These are phyloP conservation scores for Lithophane semibrunnea DNA, from an alignment of 2,888 invertebrate genomes.

Conservation along the genomic window DNA sequence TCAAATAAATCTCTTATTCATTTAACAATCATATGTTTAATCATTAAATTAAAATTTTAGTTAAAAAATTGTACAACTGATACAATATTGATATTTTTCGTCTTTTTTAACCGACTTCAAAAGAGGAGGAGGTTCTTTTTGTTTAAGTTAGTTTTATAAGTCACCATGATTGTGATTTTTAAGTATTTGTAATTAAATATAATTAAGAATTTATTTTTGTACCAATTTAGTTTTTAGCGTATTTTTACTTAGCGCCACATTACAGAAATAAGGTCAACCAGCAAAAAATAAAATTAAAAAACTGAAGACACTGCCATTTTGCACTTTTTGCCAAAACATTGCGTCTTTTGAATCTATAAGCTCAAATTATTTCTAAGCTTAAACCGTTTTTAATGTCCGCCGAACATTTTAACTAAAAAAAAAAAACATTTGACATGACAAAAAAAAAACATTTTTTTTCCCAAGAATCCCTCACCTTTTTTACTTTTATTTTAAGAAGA, in stretches of 20 bases:
- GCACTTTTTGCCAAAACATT: conserved; percentile 76
- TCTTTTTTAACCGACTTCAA: conserved; percentile 40
- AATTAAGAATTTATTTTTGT: conserved; percentile 86
- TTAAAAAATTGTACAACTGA: conserved; percentile 52
- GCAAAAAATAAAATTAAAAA: conserved; percentile 50
- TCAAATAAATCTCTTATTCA: conserved; percentile 28
- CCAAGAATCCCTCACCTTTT: background rate
- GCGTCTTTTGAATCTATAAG: conserved; percentile 51
- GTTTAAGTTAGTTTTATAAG: conserved; percentile 75
- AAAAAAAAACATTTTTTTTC: conserved; percentile 25
- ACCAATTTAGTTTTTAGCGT: conserved; percentile 77
- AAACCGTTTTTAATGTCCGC: conserved; percentile 48
- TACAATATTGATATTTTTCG: conserved; percentile 33
- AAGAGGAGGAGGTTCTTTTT: conserved; percentile 17
- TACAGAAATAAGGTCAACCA: conserved; percentile 70
- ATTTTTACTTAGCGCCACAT: conserved; percentile 60
- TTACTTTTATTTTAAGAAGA: background rate
- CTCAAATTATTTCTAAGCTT: conserved; percentile 64
- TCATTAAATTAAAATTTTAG: background rate
- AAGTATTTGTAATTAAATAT: conserved; percentile 76
- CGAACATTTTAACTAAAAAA: conserved; percentile 53
- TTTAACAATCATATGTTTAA: conserved; percentile 15
- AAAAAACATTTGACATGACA: conserved; percentile 49
- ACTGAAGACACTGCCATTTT: conserved; percentile 83
- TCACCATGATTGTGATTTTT: conserved; percentile 87